Evolutionary conservation across 2,888 invertebrate species (phyloP).

Genomic region (Tribolium freemani): DNA sequence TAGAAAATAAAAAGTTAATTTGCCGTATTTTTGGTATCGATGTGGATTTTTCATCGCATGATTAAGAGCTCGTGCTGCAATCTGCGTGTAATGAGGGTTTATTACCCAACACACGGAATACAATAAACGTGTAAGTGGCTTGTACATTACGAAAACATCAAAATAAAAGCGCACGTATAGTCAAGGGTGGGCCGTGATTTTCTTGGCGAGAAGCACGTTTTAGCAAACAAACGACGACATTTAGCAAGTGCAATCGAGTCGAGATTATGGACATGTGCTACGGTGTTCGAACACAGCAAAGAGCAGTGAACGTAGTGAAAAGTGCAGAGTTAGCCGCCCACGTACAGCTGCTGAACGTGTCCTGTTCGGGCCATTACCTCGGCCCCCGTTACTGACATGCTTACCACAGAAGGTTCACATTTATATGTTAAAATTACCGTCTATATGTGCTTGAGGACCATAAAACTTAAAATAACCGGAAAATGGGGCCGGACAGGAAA

Average conservation of each 20-base stretch:
- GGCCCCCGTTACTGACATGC: conserved; percentile 23
- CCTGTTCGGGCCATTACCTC: conserved; percentile 42
- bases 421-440: conserved; percentile 36
- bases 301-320: conserved; percentile 38
- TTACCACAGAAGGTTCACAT: conserved; percentile 36
- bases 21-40: too few species aligned
- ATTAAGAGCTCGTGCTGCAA: conserved; percentile 31
- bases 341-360: conserved; percentile 42
- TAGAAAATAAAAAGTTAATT: too few species aligned
- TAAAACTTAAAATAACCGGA: conserved; percentile 36
- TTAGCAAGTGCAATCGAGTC: conserved; percentile 39
- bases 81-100: conserved; percentile 32
- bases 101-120: conserved; percentile 26
- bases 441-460: conserved; percentile 12
- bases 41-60: neutral
- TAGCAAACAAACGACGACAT: conserved; percentile 36
- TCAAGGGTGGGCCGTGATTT: conserved; percentile 38
- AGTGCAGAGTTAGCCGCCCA: conserved; percentile 34
- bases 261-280: conserved; percentile 38
- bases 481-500: conserved; percentile 35
- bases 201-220: conserved; percentile 36
- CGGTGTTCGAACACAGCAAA: conserved; percentile 27
- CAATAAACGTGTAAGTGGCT: conserved; percentile 38
- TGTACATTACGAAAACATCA: conserved; percentile 35
- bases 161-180: conserved; percentile 33